Conservation (phyloP, 2,113 vertebrate genomes). For the Cyanoliseus patagonus region DNA sequence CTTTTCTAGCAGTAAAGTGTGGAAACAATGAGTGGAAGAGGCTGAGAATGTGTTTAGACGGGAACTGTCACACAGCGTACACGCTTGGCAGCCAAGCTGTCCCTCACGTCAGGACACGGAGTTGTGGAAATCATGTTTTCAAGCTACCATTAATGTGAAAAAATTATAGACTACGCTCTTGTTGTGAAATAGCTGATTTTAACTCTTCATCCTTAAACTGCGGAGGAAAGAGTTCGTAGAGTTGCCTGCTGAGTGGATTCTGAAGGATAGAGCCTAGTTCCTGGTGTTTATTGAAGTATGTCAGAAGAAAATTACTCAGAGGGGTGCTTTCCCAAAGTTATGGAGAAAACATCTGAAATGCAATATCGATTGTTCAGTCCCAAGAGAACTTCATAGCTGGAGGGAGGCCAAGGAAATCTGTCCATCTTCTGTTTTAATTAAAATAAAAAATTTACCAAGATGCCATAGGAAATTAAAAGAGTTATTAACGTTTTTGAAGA, state of each 20-base stretch:
- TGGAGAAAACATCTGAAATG: not conserved
- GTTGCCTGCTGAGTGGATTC: not conserved
- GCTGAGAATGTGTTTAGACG: not conserved
- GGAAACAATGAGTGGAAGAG: not conserved
- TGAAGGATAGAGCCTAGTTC: not conserved
- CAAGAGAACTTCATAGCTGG: not conserved
- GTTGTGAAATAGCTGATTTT: not conserved
- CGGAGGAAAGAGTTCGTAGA: not conserved
- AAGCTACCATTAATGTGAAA: not conserved
- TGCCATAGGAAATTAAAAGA: not conserved
- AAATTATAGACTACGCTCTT: not conserved
- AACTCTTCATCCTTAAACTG: not conserved
- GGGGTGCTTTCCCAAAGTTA: not conserved
- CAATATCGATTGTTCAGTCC: not conserved
- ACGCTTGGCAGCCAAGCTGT: not conserved
- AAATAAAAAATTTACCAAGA: not conserved
- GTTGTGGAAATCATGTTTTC: not conserved
- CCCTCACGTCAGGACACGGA: not conserved
- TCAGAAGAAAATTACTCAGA: not conserved
- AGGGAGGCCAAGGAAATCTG: not conserved
- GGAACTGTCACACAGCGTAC: not conserved
- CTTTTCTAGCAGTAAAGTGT: not conserved
- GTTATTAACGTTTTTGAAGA: not conserved
- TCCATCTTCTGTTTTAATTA: not conserved
- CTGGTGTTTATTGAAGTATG: not conserved